Base-by-base conservation (phyloP, 1,140 invertebrate genomes). In the Drosophila serrata region DNA sequence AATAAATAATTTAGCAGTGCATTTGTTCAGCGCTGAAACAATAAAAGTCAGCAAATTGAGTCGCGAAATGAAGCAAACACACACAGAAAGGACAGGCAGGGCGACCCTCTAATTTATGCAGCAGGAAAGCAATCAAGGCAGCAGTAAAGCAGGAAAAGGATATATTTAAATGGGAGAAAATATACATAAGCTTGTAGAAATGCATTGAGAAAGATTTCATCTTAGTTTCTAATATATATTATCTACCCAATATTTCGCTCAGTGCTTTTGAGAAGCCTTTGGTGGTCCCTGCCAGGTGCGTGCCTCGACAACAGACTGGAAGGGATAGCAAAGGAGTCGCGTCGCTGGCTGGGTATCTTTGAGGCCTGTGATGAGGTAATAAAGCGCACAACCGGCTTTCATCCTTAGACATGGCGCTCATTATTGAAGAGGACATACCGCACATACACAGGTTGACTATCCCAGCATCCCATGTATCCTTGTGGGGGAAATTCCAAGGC, bases 1-100 rank as follows among this genome's bases (percentile, higher is more conserved):
- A 88, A 88, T 88, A 88, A 88, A 88, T 88, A 88, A 88, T 88
- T 88, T 84, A 88, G 65, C 77, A 68, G 64, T 68, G 70, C 76
- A 70, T 65, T 64, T 49, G 68, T 73, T 64, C 56, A 59, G 64
- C 31, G 74, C 74, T 79, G 67, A 73, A 62, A 84, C 80, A 87
- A 88, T 80, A 88, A 90, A 79, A 85, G 64, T 35, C 77, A 78
- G 80, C 84, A 87, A 87, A 87, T 87, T 87, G 84, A 87, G 80
- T 88, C 84, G 68, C 85, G 76, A 79, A 90, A 77, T 82, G 74
- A 74, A 70, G 48, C 65, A 64, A 55, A 31, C 35, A 19, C 12
- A 31, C 42, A 43, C 15, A 49, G 22, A 15, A 45, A 19, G 24
- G 45, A 24, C 22, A 29, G n/a, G 33, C 31, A 33, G 49, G 49